A percentile compares a stretch with the other conserved stretches of the same genome.
Conservation (phyloP, 2,888 invertebrate genomes). For the Disparrhopalites patrizii region DNA sequence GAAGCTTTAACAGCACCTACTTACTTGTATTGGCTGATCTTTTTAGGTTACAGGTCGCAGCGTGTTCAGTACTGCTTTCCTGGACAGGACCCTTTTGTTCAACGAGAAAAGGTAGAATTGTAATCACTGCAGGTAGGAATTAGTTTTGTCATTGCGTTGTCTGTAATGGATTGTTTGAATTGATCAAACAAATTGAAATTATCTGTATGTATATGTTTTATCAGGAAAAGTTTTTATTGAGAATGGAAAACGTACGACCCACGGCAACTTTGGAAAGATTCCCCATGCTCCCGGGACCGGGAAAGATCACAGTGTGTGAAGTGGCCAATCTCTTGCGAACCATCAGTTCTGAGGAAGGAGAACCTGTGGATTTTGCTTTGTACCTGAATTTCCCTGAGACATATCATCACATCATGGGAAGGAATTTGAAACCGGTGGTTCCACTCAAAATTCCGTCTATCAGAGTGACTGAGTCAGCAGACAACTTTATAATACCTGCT, state of each 20-base stretch:
- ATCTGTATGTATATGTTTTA: neutral
- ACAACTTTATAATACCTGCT: conserved; percentile 17
- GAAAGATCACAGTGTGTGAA: conserved; percentile 35
- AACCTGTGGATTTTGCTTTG: conserved; percentile 27
- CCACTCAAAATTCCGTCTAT: conserved; percentile 35
- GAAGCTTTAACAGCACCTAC: too few relatives aligned
- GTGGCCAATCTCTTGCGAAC: conserved; percentile 37
- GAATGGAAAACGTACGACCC: conserved; percentile 16
- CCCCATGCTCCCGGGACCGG: conserved; percentile 32
- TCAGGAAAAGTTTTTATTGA: neutral
- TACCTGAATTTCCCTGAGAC: conserved; percentile 21
- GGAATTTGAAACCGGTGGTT: conserved; percentile 25
- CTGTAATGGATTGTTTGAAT: too few relatives aligned
- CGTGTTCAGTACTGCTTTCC: too few relatives aligned
- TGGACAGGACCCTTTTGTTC: too few relatives aligned
- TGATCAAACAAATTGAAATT: too few relatives aligned
- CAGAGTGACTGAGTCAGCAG: conserved; percentile 13
- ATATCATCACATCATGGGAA: conserved; percentile 31
- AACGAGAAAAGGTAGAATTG: too few relatives aligned
- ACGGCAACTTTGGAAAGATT: conserved; percentile 22
- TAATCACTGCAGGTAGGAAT: too few relatives aligned
- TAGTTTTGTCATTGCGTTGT: too few relatives aligned
- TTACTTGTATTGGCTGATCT: too few relatives aligned
- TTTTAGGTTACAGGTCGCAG: too few relatives aligned
- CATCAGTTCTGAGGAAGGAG: neutral